Conservation (phyloP, 2,888 invertebrate species). For the Lycia hirtaria region DNA sequence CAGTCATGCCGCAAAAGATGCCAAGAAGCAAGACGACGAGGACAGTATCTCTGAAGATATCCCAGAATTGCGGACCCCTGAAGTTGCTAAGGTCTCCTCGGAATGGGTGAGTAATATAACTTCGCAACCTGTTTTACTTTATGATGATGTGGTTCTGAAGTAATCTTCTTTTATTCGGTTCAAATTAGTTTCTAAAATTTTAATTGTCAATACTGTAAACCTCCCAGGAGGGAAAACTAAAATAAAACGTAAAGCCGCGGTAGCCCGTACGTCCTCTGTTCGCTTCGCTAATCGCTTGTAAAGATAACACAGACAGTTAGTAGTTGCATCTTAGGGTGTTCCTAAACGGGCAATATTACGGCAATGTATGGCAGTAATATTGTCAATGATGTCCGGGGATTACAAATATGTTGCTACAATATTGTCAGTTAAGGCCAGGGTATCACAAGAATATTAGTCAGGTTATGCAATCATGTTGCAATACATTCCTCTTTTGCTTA, state of each 20-base stretch:
- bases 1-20: constrained; percentile 29
- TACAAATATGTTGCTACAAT: too few species aligned
- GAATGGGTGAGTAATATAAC: constrained; percentile 65
- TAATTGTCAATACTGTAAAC: neutral
- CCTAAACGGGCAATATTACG: too few species aligned
- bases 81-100: constrained; percentile 52
- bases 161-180: too few species aligned
- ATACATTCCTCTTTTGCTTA: too few species aligned
- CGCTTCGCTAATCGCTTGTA: constrained; percentile 18
- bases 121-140: neutral
- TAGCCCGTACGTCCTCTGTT: constrained; percentile 57
- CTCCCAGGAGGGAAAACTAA: too few species aligned
- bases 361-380: neutral
- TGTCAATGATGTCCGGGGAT: neutral
- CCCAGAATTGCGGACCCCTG: constrained; percentile 59
- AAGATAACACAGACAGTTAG: too few species aligned
- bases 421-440: neutral
- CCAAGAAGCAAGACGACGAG: constrained; percentile 49
- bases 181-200: too few species aligned
- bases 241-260: constrained; percentile 51
- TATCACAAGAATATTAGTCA: too few species aligned
- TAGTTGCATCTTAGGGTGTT: too few species aligned
- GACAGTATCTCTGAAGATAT: constrained; percentile 70
- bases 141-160: too few species aligned
- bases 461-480: too few species aligned